Percentiles rank a stretch among this genome's conserved stretches.
These are phyloP conservation scores for Tapera naevia DNA, from an alignment of 2,797 vertebrate genomes.

Conservation along the genomic window DNA sequence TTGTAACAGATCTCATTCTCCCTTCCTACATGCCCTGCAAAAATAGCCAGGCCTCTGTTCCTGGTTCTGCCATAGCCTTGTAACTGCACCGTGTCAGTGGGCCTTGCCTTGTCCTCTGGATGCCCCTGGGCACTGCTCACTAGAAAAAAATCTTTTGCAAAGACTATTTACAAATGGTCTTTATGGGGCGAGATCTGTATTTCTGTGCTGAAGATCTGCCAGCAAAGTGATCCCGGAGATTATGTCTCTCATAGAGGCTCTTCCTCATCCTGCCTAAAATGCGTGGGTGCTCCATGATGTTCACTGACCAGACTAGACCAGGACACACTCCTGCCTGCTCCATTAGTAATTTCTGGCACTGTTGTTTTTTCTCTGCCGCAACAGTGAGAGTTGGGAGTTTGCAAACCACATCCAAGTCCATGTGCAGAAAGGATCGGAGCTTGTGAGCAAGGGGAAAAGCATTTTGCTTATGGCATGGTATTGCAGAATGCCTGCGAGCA, in stretches of 20 bases:
- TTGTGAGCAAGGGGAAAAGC: background rate
- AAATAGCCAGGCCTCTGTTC: background rate
- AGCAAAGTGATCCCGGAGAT: background rate
- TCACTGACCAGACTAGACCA: background rate
- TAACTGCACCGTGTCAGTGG: fast-evolving
- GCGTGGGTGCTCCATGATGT: background rate
- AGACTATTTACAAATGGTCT: background rate
- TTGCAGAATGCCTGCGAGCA: background rate
- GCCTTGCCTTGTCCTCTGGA: background rate
- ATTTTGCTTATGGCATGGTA: fast-evolving
- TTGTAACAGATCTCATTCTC: background rate
- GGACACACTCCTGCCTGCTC: background rate
- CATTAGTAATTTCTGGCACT: background rate
- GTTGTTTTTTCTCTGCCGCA: background rate
- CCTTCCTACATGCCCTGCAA: background rate
- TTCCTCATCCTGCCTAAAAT: background rate
- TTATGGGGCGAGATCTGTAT: background rate
- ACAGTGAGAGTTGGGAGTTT: background rate
- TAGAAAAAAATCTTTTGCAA: background rate
- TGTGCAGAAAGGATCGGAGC: background rate
- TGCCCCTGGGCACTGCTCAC: background rate
- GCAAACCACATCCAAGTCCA: background rate
- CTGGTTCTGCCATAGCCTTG: background rate
- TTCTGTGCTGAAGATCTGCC: background rate
- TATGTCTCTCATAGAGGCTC: fast-evolving